Percentiles rank a stretch among this genome's conserved stretches.
Conservation (phyloP, 2,113 vertebrate genomes). For the Malurus cyaneus region DNA sequence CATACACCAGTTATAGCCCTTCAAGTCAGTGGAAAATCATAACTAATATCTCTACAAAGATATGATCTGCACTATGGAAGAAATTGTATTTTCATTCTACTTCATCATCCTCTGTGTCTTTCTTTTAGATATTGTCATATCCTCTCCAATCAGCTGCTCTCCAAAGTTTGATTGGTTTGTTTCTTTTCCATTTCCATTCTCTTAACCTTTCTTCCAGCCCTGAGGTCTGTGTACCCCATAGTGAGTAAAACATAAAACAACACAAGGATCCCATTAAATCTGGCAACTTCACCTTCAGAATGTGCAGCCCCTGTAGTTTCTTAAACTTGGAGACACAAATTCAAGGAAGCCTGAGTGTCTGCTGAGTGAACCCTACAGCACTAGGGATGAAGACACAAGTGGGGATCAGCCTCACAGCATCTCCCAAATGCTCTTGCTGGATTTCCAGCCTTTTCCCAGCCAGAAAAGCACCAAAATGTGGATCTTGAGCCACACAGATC, state of each 20-base stretch:
- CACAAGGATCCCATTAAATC: background rate
- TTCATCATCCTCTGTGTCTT: background rate
- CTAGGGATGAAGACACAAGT: fast-evolving
- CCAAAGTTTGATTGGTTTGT: background rate
- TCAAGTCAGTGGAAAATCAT: background rate
- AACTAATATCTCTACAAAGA: background rate
- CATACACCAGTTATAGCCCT: background rate
- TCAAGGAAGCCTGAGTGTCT: fast-evolving
- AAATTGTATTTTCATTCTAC: background rate
- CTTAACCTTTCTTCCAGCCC: background rate
- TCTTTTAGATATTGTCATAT: background rate
- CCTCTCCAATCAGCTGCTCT: background rate
- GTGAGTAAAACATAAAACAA: background rate
- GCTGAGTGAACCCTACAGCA: background rate
- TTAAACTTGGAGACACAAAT: background rate
- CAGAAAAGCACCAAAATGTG: background rate
- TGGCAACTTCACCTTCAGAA: background rate
- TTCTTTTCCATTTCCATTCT: background rate
- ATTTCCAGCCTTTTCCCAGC: background rate
- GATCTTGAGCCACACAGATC: background rate
- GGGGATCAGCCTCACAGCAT: background rate
- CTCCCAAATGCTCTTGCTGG: background rate
- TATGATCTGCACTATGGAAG: background rate
- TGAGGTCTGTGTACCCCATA: fast-evolving
- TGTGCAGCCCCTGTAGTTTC: background rate